Evolutionary conservation across 2,113 vertebrate species (phyloP).

Genomic region (Galemys pyrenaicus): DNA sequence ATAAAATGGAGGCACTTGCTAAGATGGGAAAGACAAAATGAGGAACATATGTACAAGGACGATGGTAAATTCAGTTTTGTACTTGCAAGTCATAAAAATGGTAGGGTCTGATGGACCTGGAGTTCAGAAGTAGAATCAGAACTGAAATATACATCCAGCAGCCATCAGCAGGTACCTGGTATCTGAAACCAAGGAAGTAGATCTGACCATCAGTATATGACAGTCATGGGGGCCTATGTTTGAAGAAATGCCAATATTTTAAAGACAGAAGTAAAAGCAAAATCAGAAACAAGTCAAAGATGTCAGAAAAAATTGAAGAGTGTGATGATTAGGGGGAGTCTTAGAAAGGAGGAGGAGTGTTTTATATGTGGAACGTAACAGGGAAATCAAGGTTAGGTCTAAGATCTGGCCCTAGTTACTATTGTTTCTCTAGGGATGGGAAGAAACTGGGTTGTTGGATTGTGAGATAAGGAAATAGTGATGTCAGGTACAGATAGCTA

Average conservation of each 20-base stretch:
- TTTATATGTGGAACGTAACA: neutral
- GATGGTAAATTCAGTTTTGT: neutral
- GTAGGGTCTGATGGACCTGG: neutral
- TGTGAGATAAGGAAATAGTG: neutral
- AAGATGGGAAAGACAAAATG: neutral
- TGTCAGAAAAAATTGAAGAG: neutral
- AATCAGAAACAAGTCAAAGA: neutral
- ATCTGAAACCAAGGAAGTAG: neutral
- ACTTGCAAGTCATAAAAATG: neutral
- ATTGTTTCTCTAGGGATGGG: neutral
- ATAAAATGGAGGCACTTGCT: neutral
- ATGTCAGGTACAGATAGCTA: neutral
- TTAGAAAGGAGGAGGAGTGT: neutral
- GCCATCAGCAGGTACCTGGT: neutral
- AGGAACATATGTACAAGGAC: neutral
- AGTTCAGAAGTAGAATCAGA: neutral
- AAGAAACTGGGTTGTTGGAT: neutral
- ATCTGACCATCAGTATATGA: neutral
- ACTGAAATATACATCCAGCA: neutral
- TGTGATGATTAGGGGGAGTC: neutral
- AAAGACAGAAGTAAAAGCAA: neutral
- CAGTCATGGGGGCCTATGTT: neutral
- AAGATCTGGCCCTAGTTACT: neutral
- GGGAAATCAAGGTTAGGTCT: neutral
- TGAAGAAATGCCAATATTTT: neutral